These are phyloP conservation scores for Pyrgus malvae DNA, from an alignment of 2,888 invertebrate genomes.

Conservation along the genomic window DNA sequence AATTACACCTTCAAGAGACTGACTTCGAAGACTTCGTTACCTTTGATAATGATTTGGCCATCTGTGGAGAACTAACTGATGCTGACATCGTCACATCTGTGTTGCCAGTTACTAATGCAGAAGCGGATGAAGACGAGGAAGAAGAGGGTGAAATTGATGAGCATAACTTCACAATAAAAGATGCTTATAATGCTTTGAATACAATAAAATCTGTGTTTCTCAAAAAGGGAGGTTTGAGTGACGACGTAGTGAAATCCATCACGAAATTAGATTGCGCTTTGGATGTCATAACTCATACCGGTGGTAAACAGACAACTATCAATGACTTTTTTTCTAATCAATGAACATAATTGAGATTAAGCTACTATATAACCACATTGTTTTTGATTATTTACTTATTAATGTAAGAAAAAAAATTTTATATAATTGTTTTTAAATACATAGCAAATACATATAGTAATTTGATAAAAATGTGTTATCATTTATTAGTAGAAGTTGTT, in stretches of 20 bases:
- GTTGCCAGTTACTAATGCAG: constrained; percentile 34
- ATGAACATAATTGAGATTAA: too few relatives aligned
- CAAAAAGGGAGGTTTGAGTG: constrained; percentile 37
- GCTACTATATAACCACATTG: too few relatives aligned
- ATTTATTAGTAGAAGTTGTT: too few relatives aligned
- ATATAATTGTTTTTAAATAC: too few relatives aligned
- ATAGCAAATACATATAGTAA: too few relatives aligned
- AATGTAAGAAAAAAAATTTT: too few relatives aligned
- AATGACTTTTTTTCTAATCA: too few relatives aligned
- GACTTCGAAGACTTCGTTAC: constrained; percentile 30
- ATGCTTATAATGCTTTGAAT: constrained; percentile 37
- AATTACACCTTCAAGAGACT: constrained; percentile 34
- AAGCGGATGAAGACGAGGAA: constrained; percentile 37
- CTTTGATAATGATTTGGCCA: constrained; percentile 33
- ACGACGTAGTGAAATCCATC: constrained; percentile 37
- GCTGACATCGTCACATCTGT: constrained; percentile 35
- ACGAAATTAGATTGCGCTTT: constrained; percentile 32
- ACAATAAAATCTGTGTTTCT: constrained; percentile 37
- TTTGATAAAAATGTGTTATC: too few relatives aligned
- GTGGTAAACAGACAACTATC: too few relatives aligned
- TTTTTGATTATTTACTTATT: too few relatives aligned
- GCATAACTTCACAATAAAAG: constrained; percentile 37
- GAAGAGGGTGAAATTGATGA: constrained; percentile 37
- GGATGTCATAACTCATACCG: too few relatives aligned
- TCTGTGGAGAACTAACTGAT: constrained; percentile 36